These are phyloP conservation scores for Folsomia manolachei DNA, from an alignment of 2,888 invertebrate species.

Conservation along the genomic window DNA sequence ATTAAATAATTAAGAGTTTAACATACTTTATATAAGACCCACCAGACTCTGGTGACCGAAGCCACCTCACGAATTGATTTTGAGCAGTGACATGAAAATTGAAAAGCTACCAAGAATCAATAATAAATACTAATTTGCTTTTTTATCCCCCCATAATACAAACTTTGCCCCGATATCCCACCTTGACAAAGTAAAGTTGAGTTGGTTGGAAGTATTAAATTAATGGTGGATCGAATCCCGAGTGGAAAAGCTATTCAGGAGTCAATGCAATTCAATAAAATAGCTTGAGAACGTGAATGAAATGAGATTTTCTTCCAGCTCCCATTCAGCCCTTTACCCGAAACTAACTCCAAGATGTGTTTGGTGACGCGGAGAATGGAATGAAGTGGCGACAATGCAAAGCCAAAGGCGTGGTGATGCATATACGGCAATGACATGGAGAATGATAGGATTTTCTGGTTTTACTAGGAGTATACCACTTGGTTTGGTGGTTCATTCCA, in stretches of 20 bases:
- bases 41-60: no score
- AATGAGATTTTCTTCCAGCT: conserved; percentile 10
- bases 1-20: background rate
- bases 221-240: background rate
- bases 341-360: background rate
- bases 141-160: no score
- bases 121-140: no score
- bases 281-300: background rate
- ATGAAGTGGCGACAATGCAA: background rate
- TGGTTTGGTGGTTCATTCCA: conserved; percentile 16
- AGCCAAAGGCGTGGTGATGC: conserved; percentile 12
- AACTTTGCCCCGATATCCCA: no score
- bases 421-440: background rate
- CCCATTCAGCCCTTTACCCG: no score
- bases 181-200: no score
- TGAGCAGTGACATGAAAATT: no score
- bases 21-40: no score
- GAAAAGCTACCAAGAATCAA: no score
- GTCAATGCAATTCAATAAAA: conserved; percentile 8
- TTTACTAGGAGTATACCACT: no score
- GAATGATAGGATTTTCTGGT: no score
- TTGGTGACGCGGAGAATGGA: background rate
- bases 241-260: background rate
- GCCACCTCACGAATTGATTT: no score
- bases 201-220: background rate